Evolutionary conservation across 2,113 vertebrate genomes (phyloP).

Genomic region (Sisor rabdophorus): DNA sequence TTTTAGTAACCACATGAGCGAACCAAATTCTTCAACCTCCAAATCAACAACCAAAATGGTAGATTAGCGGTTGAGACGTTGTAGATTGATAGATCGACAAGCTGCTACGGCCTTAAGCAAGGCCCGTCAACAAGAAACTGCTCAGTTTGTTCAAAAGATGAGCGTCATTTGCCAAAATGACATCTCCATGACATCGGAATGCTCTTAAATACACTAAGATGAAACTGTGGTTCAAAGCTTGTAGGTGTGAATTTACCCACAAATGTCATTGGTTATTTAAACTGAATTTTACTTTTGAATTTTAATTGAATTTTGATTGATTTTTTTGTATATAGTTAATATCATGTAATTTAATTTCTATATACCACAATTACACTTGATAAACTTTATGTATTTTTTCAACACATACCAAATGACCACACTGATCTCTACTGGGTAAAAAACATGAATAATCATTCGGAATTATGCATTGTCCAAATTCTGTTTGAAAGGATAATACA

Average conservation of each 20-base stretch:
- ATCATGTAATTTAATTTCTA: too few relatives aligned
- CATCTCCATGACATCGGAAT: background rate
- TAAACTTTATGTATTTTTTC: background rate
- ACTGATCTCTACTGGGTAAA: background rate
- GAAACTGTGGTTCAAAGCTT: background rate
- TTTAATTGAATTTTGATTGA: too few relatives aligned
- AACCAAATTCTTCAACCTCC: background rate
- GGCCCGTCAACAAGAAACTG: too few relatives aligned
- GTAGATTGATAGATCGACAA: too few relatives aligned
- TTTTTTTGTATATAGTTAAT: too few relatives aligned
- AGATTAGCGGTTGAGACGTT: too few relatives aligned
- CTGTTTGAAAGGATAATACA: background rate
- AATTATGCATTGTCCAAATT: background rate
- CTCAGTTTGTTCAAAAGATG: too few relatives aligned
- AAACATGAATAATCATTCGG: background rate
- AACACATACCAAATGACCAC: too few relatives aligned
- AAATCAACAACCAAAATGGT: background rate
- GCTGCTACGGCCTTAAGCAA: too few relatives aligned
- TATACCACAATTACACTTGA: too few relatives aligned
- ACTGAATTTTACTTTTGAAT: too few relatives aligned
- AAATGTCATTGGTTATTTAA: background rate
- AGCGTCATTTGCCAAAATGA: too few relatives aligned
- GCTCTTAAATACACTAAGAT: background rate
- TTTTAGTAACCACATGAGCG: constrained; percentile 6
- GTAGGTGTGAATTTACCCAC: background rate